Evolutionary conservation across 2,888 invertebrate species (phyloP), one percentile per base, ranked within the genome.

Genomic region (Byasa hedistus): DNA sequence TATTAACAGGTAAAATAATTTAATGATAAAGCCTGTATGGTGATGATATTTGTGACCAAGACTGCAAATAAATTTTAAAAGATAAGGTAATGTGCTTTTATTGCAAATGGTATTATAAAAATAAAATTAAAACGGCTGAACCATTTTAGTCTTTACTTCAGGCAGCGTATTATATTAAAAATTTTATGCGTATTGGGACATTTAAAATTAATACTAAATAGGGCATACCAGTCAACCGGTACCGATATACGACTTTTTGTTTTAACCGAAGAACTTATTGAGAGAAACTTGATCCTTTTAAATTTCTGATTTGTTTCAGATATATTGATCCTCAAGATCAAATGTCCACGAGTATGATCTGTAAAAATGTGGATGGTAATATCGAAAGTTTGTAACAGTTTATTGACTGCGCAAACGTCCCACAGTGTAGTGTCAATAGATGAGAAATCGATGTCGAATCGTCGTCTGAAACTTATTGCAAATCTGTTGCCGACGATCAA

Each of bases 401-500:
- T 48, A 48, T 48, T n/a, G n/a, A 48, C n/a, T 32, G n/a, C 8
- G 15, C 22, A 51, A 60, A 32, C 39, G 39, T 61, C 54, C 21
- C 32, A 21, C 17, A 32, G 32, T 8, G 22, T 21, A 61, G 27
- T 12, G 54, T 54, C 23, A 22, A 22, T 23, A 23, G 51, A 51
- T 57, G 51, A 19, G 15, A 64, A 64, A 57, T 59, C 39, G 23
- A 54, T 64, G 12, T 51, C n/a, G 5, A n/a, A 54, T 17, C 48
- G 27, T 24, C n/a, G 57, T 54, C 59, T 19, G n/a, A n/a, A 57
- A n/a, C n/a, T 61, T n/a, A 32, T 54, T 65, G 32, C 54, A 68
- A 68, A 69, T 68, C 67, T 68, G 63, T 67, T 71, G 66, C 67
- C 64, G 58, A 57, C 61, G 65, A 69, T 68, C 66, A 48, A 52